These are phyloP conservation scores for Tachina fera DNA, from an alignment of 2,888 invertebrate species.

Conservation along the genomic window DNA sequence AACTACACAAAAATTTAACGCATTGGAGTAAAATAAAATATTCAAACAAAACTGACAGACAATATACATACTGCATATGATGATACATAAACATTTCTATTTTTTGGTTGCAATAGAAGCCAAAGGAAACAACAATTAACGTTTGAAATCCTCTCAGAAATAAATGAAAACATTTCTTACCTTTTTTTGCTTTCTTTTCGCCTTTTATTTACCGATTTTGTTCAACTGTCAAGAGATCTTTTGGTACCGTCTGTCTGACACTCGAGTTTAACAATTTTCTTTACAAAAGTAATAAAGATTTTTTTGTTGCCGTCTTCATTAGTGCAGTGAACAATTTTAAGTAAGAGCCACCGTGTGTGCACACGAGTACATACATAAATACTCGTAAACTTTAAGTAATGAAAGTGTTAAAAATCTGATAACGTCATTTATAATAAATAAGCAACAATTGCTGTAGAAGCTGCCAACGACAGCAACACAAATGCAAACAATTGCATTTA, in stretches of 20 bases:
- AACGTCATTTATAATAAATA: constrained; percentile 66
- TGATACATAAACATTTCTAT: constrained; percentile 57
- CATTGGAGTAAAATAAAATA: neutral
- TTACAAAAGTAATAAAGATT: constrained; percentile 42
- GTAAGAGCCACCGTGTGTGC: constrained; percentile 32
- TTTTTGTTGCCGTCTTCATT: constrained; percentile 59
- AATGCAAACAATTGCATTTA: constrained; percentile 48
- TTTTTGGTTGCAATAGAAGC: constrained; percentile 12
- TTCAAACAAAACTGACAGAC: constrained; percentile 48
- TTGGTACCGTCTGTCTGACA: neutral
- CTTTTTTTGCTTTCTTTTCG: neutral
- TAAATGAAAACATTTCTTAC: constrained; percentile 26
- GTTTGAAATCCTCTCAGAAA: constrained; percentile 56
- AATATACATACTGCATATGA: constrained; percentile 20
- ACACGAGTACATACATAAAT: constrained; percentile 13
- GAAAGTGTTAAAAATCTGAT: constrained; percentile 72
- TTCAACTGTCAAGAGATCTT: constrained; percentile 41
- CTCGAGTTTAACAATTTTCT: constrained; percentile 49
- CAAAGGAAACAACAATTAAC: constrained; percentile 67
- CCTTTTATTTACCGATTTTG: constrained; percentile 33
- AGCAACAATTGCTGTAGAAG: constrained; percentile 60
- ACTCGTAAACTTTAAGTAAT: constrained; percentile 42
- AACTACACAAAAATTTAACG: constrained; percentile 25
- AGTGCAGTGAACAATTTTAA: constrained; percentile 62
- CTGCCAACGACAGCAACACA: constrained; percentile 36